Evolutionary conservation across 2,797 vertebrate species (phyloP).

Genomic region (Syngnathus rostellatus): DNA sequence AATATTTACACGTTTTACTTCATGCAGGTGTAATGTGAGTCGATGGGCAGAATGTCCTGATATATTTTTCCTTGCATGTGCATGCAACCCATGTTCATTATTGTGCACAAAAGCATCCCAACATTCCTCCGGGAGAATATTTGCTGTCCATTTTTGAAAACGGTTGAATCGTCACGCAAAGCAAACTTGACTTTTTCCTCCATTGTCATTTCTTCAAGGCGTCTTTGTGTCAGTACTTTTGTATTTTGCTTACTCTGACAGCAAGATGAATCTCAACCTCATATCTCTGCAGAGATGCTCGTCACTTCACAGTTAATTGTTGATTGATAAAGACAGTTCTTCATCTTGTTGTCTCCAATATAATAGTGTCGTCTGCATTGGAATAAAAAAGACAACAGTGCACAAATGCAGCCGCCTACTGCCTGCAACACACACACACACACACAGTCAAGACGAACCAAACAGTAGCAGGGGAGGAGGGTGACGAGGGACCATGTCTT

Average conservation of each 20-base stretch:
- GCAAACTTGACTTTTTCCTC: not conserved
- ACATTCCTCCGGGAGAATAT: not conserved
- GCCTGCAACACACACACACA: not conserved
- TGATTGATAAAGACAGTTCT: not conserved
- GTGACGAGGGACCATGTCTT: constrained; percentile 2
- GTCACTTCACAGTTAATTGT: not conserved
- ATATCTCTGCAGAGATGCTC: not conserved
- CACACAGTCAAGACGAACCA: constrained; percentile 4
- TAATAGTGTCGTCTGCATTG: constrained; percentile 1
- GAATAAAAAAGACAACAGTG: not conserved
- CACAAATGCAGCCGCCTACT: not conserved
- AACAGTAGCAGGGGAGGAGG: constrained; percentile 7
- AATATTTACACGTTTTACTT: not conserved
- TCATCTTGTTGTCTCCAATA: constrained; percentile 10
- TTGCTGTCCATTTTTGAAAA: not conserved
- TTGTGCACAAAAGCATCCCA: not conserved
- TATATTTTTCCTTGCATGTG: not conserved
- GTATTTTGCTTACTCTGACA: not conserved
- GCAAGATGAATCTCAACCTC: not conserved
- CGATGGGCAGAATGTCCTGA: not conserved
- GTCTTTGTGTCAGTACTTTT: not conserved
- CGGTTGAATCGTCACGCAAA: not conserved
- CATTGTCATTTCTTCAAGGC: not conserved
- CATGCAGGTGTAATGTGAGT: not conserved
- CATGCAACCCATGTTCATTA: not conserved